phyloP scores from a whole-genome alignment of 1,140 invertebrate species.

The Dendroctonus ponderosae region DNA sequence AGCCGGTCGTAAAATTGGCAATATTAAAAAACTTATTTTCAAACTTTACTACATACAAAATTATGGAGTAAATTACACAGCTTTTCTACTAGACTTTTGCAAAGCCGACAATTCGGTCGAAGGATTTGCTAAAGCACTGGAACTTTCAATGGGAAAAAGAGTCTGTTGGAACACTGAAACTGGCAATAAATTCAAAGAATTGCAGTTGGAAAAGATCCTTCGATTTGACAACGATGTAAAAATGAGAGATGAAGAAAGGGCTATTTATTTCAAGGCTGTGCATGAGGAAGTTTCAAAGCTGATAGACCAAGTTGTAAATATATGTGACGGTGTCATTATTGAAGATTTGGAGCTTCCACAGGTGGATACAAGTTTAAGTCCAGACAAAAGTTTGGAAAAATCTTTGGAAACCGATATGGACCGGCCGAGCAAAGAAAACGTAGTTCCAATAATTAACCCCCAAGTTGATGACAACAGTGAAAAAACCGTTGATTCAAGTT shows the following conservation, averaged over 20 bases:
- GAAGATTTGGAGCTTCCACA: background rate
- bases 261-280: slow-evolving; percentile 25
- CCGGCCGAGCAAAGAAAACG: background rate
- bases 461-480: background rate
- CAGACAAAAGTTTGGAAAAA: background rate
- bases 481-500: background rate
- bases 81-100: slow-evolving; percentile 59
- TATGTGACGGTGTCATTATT: slow-evolving; percentile 11
- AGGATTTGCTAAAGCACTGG: slow-evolving; percentile 58
- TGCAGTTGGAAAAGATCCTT: slow-evolving; percentile 14
- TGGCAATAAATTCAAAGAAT: slow-evolving; percentile 13
- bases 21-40: slow-evolving; percentile 50
- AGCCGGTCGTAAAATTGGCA: slow-evolving; percentile 39
- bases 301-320: slow-evolving; percentile 19
- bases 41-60: slow-evolving; percentile 54
- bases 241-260: slow-evolving; percentile 9
- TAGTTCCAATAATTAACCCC: no score
- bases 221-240: slow-evolving; percentile 8
- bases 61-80: slow-evolving; percentile 57
- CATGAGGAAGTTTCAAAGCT: slow-evolving; percentile 31
- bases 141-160: slow-evolving; percentile 55
- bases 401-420: background rate
- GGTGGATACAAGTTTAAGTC: background rate
- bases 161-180: slow-evolving; percentile 52
- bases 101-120: slow-evolving; percentile 55